These are phyloP conservation scores for Streptopelia turtur DNA, from an alignment of 2,797 vertebrate genomes.

Conservation along the genomic window DNA sequence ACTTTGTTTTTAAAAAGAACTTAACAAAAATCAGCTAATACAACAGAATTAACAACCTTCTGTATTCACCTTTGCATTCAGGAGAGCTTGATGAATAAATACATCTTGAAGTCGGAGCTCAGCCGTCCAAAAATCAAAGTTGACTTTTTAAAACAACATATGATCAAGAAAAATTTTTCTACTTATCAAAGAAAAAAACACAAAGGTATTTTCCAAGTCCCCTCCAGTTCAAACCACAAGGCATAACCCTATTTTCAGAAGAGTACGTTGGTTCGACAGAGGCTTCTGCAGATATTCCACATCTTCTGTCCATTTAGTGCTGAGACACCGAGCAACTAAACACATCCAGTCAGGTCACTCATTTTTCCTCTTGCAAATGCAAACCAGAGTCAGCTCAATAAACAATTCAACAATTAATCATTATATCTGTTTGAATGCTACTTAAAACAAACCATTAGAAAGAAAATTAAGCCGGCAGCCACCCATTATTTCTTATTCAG, in stretches of 20 bases:
- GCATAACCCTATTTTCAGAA: not conserved
- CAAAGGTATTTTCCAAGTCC: not conserved
- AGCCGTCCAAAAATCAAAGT: not conserved
- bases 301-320: not conserved
- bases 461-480: not conserved
- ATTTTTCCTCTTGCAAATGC: not conserved
- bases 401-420: not conserved
- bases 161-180: not conserved
- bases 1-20: not conserved
- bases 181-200: not conserved
- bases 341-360: not conserved
- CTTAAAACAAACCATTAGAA: not conserved
- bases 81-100: not conserved
- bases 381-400: not conserved
- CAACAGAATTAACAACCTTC: not conserved
- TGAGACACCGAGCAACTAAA: not conserved
- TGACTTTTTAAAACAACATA: not conserved
- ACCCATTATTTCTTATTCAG: not conserved
- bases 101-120: not conserved
- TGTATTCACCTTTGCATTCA: not conserved
- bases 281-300: not conserved
- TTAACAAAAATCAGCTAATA: not conserved
- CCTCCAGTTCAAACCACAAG: not conserved
- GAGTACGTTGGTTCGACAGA: fast-evolving
- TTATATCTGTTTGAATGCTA: not conserved